phyloP scores from a whole-genome alignment of 2,888 invertebrate genomes.

The Galerucella pusilla region DNA sequence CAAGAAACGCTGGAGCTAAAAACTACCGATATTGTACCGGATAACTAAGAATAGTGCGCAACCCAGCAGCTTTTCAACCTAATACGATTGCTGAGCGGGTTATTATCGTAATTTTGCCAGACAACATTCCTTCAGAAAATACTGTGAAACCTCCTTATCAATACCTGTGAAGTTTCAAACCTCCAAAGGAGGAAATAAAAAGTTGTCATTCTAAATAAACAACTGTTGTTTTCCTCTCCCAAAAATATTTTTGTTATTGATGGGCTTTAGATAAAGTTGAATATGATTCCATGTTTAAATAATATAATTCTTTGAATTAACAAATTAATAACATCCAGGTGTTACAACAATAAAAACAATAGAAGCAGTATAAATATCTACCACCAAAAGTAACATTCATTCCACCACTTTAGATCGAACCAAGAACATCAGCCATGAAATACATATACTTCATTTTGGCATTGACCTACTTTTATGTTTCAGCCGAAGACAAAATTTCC shows the following conservation, averaged over 20 bases:
- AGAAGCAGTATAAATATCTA: background rate
- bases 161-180: too few relatives aligned
- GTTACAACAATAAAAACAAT: background rate
- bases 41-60: too few relatives aligned
- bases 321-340: background rate
- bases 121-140: too few relatives aligned
- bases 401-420: background rate
- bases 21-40: too few relatives aligned
- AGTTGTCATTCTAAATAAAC: background rate
- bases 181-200: background rate
- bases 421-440: conserved; percentile 15
- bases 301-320: background rate
- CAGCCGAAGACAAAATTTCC: background rate
- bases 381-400: background rate
- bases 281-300: background rate
- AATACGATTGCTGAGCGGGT: too few relatives aligned
- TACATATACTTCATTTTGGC: conserved; percentile 22
- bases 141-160: too few relatives aligned
- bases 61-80: too few relatives aligned
- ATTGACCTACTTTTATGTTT: conserved; percentile 3
- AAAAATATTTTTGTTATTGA: background rate
- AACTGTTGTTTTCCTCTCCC: background rate
- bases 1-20: too few relatives aligned
- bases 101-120: too few relatives aligned
- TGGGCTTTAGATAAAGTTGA: background rate